Evolutionary conservation across 2,888 invertebrate genomes (phyloP), one percentile per base, ranked within the genome.

Genomic region (Campoplex capitator): DNA sequence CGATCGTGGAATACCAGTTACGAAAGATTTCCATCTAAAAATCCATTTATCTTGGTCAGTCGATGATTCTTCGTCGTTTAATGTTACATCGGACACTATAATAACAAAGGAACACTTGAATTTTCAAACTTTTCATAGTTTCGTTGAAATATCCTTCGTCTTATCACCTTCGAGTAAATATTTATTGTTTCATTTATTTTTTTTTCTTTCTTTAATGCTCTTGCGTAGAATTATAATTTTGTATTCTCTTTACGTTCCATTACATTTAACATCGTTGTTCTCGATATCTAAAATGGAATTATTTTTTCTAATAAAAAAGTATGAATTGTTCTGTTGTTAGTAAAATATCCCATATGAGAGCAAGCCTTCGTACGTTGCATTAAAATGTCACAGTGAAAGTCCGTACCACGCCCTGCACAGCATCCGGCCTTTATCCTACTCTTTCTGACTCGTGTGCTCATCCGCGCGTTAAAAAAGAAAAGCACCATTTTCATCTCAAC

Each of bases 401-500:
- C 42, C 54, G 71, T 35, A 65, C 75, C 83, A 70, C 80, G 73
- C 73, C 80, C 75, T 38, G 58, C 67, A 23, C 82, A 77, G 67
- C 77, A 77, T 77, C 81, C 71, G 74, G 62, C 35, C 83, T 77
- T 83, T 78, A 87, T 85, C 80, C 62, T 77, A 77, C 71, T 73
- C 80, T 58, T 70, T 56, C 78, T 83, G 77, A 83, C 83, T 79
- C 79, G 71, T 77, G 76, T 84, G 88, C 76, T 84, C 80, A 82
- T 86, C 86, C 87, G 83, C 67, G 83, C 78, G 75, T 80, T 80
- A 35, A 74, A 62, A 86, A 87, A 45, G 45, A 87, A 82, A 87
- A 32, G 0, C 74, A 71, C 84, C 78, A 85, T 79, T 84, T 82
- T 81, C 84, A 70, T 70, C 62, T 71, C 77, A 48, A 77, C 77